These are phyloP conservation scores for Chironomus tepperi DNA, from an alignment of 1,140 invertebrate genomes.

Conservation along the genomic window DNA sequence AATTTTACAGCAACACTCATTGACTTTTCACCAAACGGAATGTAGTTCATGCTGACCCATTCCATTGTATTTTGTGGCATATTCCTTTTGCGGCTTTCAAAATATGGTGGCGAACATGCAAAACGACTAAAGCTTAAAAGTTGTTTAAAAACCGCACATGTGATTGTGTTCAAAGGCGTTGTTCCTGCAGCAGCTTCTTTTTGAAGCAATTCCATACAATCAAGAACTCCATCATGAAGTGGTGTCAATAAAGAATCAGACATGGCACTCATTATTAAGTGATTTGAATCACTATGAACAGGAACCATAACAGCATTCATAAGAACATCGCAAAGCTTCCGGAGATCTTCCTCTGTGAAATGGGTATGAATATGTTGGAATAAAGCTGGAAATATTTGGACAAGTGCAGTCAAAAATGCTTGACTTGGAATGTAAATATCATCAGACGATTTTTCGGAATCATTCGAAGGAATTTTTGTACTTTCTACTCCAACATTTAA, in stretches of 20 bases:
- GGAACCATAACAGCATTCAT: conserved; percentile 71
- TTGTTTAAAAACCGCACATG: conserved; percentile 71
- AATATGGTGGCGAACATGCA: conserved; percentile 58
- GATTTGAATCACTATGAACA: conserved; percentile 70
- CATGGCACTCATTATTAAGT: conserved; percentile 64
- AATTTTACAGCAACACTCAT: conserved; percentile 71
- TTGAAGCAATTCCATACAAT: conserved; percentile 70
- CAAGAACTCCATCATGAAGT: conserved; percentile 73
- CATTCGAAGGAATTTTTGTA: conserved; percentile 54
- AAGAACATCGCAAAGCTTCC: conserved; percentile 69
- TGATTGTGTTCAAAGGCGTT: conserved; percentile 57
- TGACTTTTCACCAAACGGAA: conserved; percentile 80
- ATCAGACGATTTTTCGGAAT: conserved; percentile 35
- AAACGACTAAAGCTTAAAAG: conserved; percentile 66
- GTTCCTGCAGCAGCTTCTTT: conserved; percentile 63
- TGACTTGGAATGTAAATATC: conserved; percentile 79
- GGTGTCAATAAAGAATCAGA: conserved; percentile 67
- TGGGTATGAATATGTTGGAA: conserved; percentile 78
- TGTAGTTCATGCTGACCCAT: conserved; percentile 77
- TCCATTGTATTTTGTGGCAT: conserved; percentile 47
- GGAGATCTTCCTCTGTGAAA: conserved; percentile 67
- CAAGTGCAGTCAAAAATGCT: conserved; percentile 82
- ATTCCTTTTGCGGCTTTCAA: conserved; percentile 49
- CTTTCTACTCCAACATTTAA: conserved; percentile 72
- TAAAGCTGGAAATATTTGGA: conserved; percentile 89